Evolutionary conservation across 35 echinoderm and acorn worm genomes (phyloP).

Genomic region (Apostichopus californicus): DNA sequence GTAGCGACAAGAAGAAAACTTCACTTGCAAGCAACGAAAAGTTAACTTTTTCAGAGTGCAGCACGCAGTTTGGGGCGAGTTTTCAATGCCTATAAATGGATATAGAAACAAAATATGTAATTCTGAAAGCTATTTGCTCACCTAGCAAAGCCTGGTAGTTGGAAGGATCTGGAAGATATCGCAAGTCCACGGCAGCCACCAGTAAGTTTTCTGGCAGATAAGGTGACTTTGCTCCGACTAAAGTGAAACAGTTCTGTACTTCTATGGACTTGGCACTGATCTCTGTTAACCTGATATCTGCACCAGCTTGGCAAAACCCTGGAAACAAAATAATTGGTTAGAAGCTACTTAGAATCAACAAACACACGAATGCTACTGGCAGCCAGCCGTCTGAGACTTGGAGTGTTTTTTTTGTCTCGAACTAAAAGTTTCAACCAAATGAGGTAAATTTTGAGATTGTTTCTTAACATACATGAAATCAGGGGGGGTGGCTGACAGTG

Average conservation of each 20-base stretch:
- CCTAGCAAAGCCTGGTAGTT: constrained; percentile 85
- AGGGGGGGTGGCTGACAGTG: too few species aligned
- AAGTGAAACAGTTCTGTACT: constrained; percentile 80
- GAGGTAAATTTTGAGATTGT: too few species aligned
- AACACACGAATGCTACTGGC: background rate
- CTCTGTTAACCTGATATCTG: constrained; percentile 92
- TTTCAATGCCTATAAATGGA: too few species aligned
- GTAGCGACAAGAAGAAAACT: too few species aligned
- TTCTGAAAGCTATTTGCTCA: constrained; percentile 43
- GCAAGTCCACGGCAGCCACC: constrained; percentile 89
- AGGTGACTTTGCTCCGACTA: constrained; percentile 94
- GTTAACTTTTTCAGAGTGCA: too few species aligned
- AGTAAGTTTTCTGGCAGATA: constrained; percentile 93
- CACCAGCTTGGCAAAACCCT: constrained; percentile 98
- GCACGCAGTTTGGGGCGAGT: too few species aligned
- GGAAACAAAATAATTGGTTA: background rate
- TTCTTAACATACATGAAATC: too few species aligned
- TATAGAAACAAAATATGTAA: background rate
- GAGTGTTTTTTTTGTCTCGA: too few species aligned
- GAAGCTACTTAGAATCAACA: background rate
- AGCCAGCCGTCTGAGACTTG: too few species aligned
- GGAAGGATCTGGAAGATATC: constrained; percentile 87
- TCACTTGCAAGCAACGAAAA: too few species aligned
- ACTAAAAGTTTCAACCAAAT: too few species aligned
- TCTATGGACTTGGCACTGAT: constrained; percentile 85